Conservation (phyloP, 2,888 invertebrate species). For the Lasioglossum malachurum region DNA sequence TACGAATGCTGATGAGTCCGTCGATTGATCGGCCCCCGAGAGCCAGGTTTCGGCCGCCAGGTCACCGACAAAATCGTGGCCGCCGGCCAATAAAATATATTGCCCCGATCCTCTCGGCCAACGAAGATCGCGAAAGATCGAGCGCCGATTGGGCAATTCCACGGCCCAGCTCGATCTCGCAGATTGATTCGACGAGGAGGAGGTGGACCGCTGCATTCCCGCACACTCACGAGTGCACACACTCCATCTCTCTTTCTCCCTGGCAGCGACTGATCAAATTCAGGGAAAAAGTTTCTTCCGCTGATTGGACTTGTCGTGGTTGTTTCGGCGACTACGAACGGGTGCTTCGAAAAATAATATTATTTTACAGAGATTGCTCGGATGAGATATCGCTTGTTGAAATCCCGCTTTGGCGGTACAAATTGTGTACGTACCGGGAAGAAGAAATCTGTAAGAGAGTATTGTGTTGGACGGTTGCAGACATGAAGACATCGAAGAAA, state of each 20-base stretch:
- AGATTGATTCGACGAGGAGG: not conserved
- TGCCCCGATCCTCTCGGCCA: slow-evolving; percentile 15
- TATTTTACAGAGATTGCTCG: not conserved
- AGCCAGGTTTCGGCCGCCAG: not conserved
- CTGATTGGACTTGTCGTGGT: not conserved
- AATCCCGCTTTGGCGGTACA: not conserved
- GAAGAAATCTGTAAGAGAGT: not conserved
- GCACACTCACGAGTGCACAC: not conserved
- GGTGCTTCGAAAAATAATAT: not conserved
- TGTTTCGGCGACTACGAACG: not conserved
- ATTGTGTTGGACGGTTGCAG: not conserved
- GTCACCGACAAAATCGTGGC: slow-evolving; percentile 19
- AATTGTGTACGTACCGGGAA: not conserved
- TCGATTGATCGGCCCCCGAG: slow-evolving; percentile 41
- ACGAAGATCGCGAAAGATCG: slow-evolving; percentile 32
- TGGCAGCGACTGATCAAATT: not conserved
- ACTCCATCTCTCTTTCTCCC: not conserved
- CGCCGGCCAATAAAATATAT: slow-evolving; percentile 46
- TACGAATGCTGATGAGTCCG: slow-evolving; percentile 50
- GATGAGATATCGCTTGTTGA: not conserved
- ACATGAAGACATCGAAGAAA: not conserved
- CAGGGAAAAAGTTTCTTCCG: not conserved
- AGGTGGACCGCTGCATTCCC: not conserved
- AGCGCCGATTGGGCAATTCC: slow-evolving; percentile 28
- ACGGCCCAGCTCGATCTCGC: slow-evolving; percentile 6